phyloP scores from a whole-genome alignment of 2,888 invertebrate species.

The Mayetiola destructor region DNA sequence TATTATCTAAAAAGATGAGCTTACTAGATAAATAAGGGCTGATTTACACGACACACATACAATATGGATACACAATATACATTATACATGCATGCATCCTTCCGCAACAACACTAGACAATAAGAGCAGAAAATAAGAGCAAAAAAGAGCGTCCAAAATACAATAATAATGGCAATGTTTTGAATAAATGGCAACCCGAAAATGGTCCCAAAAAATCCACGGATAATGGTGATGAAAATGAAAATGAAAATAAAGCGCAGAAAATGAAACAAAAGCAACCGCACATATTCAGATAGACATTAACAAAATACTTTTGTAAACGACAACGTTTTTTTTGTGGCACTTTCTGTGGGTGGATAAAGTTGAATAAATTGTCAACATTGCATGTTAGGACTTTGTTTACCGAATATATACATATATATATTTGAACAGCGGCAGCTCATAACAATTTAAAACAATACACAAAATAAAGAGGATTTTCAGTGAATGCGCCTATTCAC shows the following conservation, averaged over 20 bases:
- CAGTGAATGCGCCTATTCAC: too few species aligned
- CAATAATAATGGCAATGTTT: not conserved
- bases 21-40: too few species aligned
- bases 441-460: slow-evolving; percentile 6
- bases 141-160: not conserved
- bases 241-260: not conserved
- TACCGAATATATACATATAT: too few species aligned
- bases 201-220: not conserved
- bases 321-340: not conserved
- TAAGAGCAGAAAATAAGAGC: not conserved
- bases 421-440: too few species aligned
- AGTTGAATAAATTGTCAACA: too few species aligned
- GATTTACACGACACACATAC: too few species aligned
- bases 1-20: too few species aligned
- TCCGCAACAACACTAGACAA: too few species aligned
- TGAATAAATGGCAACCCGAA: not conserved
- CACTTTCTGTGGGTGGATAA: not conserved
- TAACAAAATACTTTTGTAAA: not conserved
- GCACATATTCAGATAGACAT: not conserved
- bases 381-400: too few species aligned
- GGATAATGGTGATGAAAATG: too few species aligned
- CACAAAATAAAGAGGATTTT: slow-evolving; percentile 5
- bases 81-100: too few species aligned
- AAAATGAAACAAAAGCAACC: not conserved
- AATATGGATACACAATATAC: too few species aligned